A percentile compares a stretch with the other conserved stretches of the same genome.
These are phyloP conservation scores for Calonectris borealis DNA, from an alignment of 2,113 vertebrate species.

Conservation along the genomic window DNA sequence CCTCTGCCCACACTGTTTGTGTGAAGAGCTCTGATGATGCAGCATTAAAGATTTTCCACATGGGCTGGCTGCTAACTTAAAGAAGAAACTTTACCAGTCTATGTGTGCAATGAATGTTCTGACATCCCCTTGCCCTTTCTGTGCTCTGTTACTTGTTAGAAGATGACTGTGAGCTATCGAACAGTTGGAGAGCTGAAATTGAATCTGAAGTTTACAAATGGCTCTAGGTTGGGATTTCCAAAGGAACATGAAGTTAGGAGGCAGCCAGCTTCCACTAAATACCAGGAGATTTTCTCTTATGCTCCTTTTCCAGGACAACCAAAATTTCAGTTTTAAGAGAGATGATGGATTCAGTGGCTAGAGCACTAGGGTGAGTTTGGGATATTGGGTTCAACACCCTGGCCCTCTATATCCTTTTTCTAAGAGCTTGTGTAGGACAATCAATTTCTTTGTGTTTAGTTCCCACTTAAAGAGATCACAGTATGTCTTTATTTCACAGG, in stretches of 20 bases:
- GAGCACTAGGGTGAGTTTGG: neutral
- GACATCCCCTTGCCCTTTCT: slow-evolving; percentile 47
- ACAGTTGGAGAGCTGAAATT: slow-evolving; percentile 11
- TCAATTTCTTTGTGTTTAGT: neutral
- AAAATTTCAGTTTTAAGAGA: neutral
- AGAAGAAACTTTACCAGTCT: slow-evolving; percentile 45
- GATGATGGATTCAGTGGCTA: neutral
- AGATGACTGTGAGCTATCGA: slow-evolving; percentile 10
- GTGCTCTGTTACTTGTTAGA: slow-evolving; percentile 22
- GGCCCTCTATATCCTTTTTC: neutral
- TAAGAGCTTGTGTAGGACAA: neutral
- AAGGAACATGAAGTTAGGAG: neutral
- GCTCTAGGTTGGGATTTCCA: neutral
- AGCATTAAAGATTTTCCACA: slow-evolving; percentile 39
- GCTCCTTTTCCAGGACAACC: neutral
- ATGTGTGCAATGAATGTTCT: slow-evolving; percentile 9
- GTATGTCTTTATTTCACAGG: neutral
- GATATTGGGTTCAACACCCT: neutral
- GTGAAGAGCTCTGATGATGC: slow-evolving; percentile 16
- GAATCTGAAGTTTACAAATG: neutral
- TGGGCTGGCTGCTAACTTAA: slow-evolving; percentile 51
- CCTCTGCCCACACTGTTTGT: slow-evolving; percentile 5
- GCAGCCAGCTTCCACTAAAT: neutral
- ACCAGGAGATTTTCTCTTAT: neutral
- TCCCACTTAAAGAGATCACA: neutral